These are phyloP conservation scores for Brachypteracias leptosomus DNA, from an alignment of 2,113 vertebrate species.

Conservation along the genomic window DNA sequence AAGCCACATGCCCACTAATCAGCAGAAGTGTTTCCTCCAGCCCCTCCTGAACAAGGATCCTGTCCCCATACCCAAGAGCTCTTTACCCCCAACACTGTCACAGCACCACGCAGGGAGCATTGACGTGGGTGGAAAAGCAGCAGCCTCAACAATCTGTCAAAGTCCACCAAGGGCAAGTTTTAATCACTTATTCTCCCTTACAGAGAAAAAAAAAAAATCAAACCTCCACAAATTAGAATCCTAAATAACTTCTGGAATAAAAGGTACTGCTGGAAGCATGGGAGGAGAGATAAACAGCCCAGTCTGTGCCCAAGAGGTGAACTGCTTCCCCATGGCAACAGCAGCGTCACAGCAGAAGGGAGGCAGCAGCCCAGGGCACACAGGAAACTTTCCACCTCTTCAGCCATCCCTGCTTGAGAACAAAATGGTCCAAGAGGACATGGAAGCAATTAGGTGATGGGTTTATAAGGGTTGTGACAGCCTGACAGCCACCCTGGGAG, in stretches of 20 bases:
- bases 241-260: neutral
- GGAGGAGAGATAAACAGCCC: neutral
- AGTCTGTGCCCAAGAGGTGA: neutral
- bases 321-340: neutral
- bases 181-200: neutral
- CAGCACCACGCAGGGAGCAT: neutral
- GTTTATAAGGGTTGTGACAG: neutral
- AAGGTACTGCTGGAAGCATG: neutral
- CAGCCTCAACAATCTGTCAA: neutral
- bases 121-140: neutral
- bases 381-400: neutral
- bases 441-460: neutral
- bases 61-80: neutral
- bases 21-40: slow-evolving; percentile 10
- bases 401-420: neutral
- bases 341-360: neutral
- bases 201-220: neutral
- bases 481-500: neutral
- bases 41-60: neutral
- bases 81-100: neutral
- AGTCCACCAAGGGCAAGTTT: neutral
- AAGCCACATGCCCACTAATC: slow-evolving; percentile 15
- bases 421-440: neutral
- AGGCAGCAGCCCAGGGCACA: neutral
- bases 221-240: neutral